Percentiles rank a stretch among this genome's conserved stretches.
Conservation (phyloP, 2,113 vertebrate species). For the Lathamus discolor region DNA sequence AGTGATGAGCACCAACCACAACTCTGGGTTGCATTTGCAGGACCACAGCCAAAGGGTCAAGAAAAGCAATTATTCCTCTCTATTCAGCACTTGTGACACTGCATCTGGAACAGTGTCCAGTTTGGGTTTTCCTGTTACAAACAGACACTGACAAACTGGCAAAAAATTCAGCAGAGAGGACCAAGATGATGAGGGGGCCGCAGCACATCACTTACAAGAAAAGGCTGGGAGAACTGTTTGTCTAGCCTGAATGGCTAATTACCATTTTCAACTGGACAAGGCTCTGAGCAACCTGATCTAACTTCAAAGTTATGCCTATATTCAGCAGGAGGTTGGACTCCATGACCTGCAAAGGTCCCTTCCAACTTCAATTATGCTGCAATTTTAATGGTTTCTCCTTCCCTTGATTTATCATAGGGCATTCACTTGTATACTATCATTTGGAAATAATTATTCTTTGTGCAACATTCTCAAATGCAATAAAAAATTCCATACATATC, state of each 20-base stretch:
- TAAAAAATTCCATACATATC: neutral
- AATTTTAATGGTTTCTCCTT: neutral
- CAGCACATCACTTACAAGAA: neutral
- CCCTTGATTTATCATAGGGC: neutral
- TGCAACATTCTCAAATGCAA: neutral
- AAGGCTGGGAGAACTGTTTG: neutral
- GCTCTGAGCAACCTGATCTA: neutral
- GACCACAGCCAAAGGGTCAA: neutral
- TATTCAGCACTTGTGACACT: neutral
- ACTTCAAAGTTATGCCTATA: neutral
- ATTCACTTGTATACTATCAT: neutral
- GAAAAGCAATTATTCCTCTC: neutral
- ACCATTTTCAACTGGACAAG: neutral
- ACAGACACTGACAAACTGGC: neutral
- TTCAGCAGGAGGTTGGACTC: neutral
- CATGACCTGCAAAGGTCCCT: neutral
- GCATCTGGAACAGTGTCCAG: neutral
- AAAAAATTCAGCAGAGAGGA: neutral
- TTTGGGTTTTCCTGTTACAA: neutral
- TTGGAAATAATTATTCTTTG: neutral
- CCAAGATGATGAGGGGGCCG: neutral
- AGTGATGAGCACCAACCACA: neutral
- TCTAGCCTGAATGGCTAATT: neutral
- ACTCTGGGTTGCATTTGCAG: accelerated
- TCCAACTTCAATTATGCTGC: neutral